These are phyloP conservation scores for Eupeodes latifasciatus DNA, from an alignment of 2,888 invertebrate species.

Conservation along the genomic window DNA sequence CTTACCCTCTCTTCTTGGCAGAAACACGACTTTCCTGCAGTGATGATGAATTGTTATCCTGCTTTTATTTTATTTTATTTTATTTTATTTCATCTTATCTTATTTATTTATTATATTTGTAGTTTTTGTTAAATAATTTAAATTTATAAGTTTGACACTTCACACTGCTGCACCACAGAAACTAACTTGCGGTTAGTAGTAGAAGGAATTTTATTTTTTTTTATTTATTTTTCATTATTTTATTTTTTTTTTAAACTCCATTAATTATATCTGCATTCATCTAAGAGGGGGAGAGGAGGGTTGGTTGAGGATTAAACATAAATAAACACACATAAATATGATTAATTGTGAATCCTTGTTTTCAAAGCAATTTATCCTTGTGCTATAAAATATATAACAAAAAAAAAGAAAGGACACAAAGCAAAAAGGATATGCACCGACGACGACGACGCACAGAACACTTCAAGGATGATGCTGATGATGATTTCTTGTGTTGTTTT, in stretches of 20 bases:
- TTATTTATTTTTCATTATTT: slow-evolving; percentile 45
- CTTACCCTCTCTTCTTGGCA: slow-evolving; percentile 57
- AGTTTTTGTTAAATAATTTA: slow-evolving; percentile 11
- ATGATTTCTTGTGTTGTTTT: slow-evolving; percentile 55
- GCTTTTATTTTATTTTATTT: slow-evolving; percentile 28
- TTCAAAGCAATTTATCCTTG: slow-evolving; percentile 58
- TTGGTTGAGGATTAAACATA: too few species aligned
- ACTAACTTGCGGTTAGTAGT: slow-evolving; percentile 1
- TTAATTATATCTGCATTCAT: slow-evolving; percentile 67
- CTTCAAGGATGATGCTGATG: slow-evolving; percentile 56
- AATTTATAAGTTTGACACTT: slow-evolving; percentile 42
- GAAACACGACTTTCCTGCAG: slow-evolving; percentile 39
- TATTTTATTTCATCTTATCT: slow-evolving; percentile 11
- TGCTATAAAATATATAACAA: slow-evolving; percentile 14
- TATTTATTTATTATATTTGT: slow-evolving; percentile 14
- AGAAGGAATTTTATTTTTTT: slow-evolving; percentile 34
- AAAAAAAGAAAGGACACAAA: slow-evolving; percentile 21
- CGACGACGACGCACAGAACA: slow-evolving; percentile 27
- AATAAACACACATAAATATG: slow-evolving; percentile 22
- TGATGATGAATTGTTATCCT: slow-evolving; percentile 38
- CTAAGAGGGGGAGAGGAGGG: slow-evolving; percentile 7
- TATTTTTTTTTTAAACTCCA: slow-evolving; percentile 27
- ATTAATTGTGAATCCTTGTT: slow-evolving; percentile 59
- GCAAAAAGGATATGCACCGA: slow-evolving; percentile 41
- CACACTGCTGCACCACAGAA: not conserved